Evolutionary conservation across 2,113 vertebrate genomes (phyloP), one percentile per base, ranked within the genome.

Genomic region (Cochlearius cochlearius): DNA sequence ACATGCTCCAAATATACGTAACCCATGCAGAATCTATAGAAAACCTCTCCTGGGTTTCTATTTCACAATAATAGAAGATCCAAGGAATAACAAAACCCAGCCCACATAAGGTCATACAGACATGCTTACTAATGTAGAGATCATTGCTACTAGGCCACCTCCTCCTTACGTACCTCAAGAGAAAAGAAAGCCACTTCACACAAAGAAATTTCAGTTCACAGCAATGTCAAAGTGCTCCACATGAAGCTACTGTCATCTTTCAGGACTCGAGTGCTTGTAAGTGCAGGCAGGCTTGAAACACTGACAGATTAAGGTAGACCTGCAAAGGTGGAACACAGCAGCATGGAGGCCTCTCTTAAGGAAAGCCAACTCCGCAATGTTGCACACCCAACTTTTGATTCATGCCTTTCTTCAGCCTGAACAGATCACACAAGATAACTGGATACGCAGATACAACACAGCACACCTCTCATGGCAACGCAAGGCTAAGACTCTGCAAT

Each of bases 21-120:
- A 82, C 9, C 9, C 30, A 20, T 0, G 0, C 0, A 16, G 32
- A 43, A 74, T 9, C 36, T 26, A 4, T 2, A 10, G 50, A 69
- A 90, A 72, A 60, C 21, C 4, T 50, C 45, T 67, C 39, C 27
- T 14, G 13, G 18, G 29, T 47, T 71, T 81, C 30, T 34, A 1
- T 59, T 59, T 72, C 58, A 27, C 32, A 56, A 32, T 50, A 78
- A 77, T 0, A 67, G n/a, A 72, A 77, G 30, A 66, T 26, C 19
- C 45, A 60, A 72, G 20, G 38, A 87, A 14, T 60, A 72, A 72
- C 5, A 41, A 76, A 71, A 71, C 32, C 0, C 29, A 75, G 63
- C 18, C 26, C 18, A 34, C 26, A 21, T 49, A 59, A 81, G 39
- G 45, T 18, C 34, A 67, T 22, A 58, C 13, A 34, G 30, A 86